These are phyloP conservation scores for Sapajus apella DNA, from an alignment of 2,113 vertebrate genomes.

Conservation along the genomic window DNA sequence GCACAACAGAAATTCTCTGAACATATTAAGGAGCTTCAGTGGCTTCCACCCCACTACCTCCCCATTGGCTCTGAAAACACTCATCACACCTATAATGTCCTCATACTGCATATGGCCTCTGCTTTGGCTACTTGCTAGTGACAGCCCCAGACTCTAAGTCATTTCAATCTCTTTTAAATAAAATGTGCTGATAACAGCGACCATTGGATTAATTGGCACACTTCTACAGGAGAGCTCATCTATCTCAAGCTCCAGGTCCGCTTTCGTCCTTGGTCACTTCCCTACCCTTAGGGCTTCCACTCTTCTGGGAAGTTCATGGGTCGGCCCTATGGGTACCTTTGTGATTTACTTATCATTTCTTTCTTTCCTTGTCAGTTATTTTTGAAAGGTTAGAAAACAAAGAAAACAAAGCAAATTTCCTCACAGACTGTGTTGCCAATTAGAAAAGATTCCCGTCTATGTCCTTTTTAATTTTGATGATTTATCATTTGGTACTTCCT, in stretches of 20 bases:
- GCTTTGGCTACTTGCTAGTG: neutral
- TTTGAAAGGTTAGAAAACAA: neutral
- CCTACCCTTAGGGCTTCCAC: accelerated
- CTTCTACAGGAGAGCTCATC: neutral
- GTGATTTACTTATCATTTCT: neutral
- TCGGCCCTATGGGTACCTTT: accelerated
- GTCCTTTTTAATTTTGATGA: neutral
- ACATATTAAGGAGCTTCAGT: neutral
- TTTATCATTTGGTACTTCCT: neutral
- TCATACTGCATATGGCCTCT: neutral
- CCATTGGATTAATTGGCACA: neutral
- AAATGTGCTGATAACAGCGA: neutral
- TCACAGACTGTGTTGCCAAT: neutral
- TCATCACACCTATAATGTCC: neutral
- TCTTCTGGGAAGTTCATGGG: too few relatives aligned
- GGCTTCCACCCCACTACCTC: too few relatives aligned
- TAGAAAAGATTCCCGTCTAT: neutral
- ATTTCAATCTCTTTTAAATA: neutral
- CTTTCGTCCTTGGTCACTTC: neutral
- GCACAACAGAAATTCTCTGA: neutral
- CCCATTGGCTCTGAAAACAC: neutral
- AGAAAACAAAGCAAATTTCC: neutral
- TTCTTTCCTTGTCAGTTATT: neutral
- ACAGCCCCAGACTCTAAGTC: neutral
- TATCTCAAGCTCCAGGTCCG: neutral